These are phyloP conservation scores for Cavia aperea DNA, from an alignment of 2,113 vertebrate species.

Conservation along the genomic window DNA sequence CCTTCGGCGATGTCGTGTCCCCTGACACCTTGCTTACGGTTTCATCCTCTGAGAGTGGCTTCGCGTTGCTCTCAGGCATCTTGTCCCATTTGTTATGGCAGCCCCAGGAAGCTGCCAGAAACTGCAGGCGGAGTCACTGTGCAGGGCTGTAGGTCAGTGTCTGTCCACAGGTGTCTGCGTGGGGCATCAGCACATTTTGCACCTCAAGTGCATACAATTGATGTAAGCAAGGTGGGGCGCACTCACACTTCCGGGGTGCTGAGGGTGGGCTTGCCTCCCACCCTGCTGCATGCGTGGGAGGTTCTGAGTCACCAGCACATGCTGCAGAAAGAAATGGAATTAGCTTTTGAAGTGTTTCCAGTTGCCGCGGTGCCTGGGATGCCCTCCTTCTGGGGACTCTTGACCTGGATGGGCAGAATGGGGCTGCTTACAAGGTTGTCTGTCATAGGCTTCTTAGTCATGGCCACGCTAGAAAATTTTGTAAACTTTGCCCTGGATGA, in stretches of 20 bases:
- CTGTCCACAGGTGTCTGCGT: not conserved
- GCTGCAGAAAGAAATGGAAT: not conserved
- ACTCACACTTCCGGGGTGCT: not conserved
- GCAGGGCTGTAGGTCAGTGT: not conserved
- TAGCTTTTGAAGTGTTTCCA: not conserved
- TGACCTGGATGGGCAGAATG: not conserved
- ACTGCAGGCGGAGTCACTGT: not conserved
- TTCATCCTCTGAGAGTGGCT: not conserved
- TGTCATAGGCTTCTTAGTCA: fast-evolving
- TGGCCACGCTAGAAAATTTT: not conserved
- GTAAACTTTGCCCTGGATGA: not conserved
- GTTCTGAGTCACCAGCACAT: not conserved
- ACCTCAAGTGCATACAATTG: not conserved
- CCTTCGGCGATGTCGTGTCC: not conserved
- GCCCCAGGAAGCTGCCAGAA: not conserved
- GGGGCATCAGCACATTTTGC: no score
- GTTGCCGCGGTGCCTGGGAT: not conserved
- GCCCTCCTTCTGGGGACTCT: not conserved
- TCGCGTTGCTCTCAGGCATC: not conserved
- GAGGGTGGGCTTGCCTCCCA: not conserved
- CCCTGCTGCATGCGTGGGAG: not conserved
- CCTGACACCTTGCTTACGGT: not conserved
- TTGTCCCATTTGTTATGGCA: not conserved
- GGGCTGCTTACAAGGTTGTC: fast-evolving
- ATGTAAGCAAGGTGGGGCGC: not conserved